Conservation (phyloP, 2,888 invertebrate genomes). For the Drosophila paucipuncta region DNA sequence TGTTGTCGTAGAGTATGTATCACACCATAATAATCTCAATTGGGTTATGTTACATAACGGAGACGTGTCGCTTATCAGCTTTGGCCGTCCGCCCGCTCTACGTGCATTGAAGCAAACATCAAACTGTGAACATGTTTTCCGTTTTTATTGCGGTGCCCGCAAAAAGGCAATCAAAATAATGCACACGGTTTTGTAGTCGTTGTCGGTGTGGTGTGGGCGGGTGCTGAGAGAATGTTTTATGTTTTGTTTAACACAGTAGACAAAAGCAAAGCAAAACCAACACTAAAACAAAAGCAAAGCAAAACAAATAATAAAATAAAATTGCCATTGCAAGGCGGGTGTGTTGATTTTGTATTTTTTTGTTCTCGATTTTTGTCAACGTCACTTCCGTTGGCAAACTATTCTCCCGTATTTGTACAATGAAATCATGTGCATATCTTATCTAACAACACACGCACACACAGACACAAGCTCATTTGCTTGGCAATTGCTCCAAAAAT, state of each 20-base stretch:
- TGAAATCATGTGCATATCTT: conserved; percentile 77
- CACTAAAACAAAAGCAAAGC: conserved; percentile 8
- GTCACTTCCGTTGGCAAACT: conserved; percentile 67
- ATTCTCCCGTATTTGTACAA: conserved; percentile 53
- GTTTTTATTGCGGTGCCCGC: conserved; percentile 9
- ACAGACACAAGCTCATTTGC: conserved; percentile 14
- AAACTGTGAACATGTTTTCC: conserved; percentile 27
- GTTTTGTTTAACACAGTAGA: conserved; percentile 16
- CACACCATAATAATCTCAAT: conserved; percentile 44
- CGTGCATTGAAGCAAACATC: conserved; percentile 37
- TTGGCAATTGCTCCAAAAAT: conserved; percentile 67
- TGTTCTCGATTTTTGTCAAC: conserved; percentile 53
- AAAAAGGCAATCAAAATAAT: conserved; percentile 47
- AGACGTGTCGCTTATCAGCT: conserved; percentile 53
- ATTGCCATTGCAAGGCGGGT: conserved; percentile 22
- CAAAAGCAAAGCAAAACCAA: conserved; percentile 17
- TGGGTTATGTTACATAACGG: conserved; percentile 63
- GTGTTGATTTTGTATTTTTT: not conserved
- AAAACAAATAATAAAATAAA: conserved; percentile 50
- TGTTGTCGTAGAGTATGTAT: conserved; percentile 4
- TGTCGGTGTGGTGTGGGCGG: not conserved
- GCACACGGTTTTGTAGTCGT: conserved; percentile 7
- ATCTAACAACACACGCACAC: conserved; percentile 47
- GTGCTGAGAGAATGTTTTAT: conserved; percentile 22
- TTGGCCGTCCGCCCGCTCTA: conserved; percentile 23